A percentile compares a stretch with the other conserved stretches of the same genome.
Conservation (phyloP, 92 coral and sea anemone species). For the Hydrozoanthus gracilis region DNA sequence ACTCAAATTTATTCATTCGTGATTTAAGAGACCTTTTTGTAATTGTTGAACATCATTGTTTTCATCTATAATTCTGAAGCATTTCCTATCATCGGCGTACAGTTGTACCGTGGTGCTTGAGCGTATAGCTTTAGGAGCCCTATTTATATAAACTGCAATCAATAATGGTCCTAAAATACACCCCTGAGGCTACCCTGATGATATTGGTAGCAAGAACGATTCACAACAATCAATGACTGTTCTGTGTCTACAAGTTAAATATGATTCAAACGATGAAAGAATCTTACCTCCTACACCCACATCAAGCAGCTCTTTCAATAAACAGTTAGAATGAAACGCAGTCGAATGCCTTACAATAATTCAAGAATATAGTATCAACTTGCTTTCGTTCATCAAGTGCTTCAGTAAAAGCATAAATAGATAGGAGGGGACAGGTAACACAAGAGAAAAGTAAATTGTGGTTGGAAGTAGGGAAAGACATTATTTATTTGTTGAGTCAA, state of each 20-base stretch:
- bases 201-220: constrained; percentile 7
- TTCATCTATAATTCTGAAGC: constrained; percentile 14
- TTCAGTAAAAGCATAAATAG: no score
- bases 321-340: constrained; percentile 38
- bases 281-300: constrained; percentile 45
- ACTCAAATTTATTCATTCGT: no score
- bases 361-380: no score
- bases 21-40: not conserved
- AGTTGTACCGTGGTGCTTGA: constrained; percentile 33
- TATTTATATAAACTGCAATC: not conserved
- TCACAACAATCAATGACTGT: constrained; percentile 26
- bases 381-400: no score
- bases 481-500: no score
- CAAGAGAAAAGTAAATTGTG: not conserved
- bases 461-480: constrained; percentile 36
- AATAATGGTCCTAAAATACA: not conserved
- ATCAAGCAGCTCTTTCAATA: constrained; percentile 39
- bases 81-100: not conserved
- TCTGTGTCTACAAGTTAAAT: constrained; percentile 36
- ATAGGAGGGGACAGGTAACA: not conserved
- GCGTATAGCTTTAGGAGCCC: constrained; percentile 18
- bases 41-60: not conserved
- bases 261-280: constrained; percentile 37
- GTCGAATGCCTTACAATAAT: no score
- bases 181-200: not conserved